Percentiles rank a stretch among this genome's conserved stretches.
Evolutionary conservation across 1,140 invertebrate genomes (phyloP).

Genomic region (Triops cancriformis): DNA sequence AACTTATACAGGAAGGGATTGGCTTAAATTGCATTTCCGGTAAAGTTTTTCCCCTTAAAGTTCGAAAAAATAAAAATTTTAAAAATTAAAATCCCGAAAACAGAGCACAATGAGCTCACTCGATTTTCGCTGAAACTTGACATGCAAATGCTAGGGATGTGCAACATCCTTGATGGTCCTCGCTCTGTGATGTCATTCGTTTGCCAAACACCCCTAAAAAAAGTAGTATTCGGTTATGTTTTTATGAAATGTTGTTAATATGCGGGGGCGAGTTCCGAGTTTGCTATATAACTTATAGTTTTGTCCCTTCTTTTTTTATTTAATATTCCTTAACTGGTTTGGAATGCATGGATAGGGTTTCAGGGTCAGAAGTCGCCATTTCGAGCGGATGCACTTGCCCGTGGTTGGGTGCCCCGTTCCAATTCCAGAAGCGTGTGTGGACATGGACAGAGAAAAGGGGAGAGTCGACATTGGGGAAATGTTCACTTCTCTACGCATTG

Average conservation of each 20-base stretch:
- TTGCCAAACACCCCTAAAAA: neutral
- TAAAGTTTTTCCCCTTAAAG: neutral
- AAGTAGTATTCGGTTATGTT: neutral
- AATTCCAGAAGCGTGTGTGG: neutral
- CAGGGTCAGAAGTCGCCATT: constrained; percentile 9
- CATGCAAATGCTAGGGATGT: neutral
- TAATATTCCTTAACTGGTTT: neutral
- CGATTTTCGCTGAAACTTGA: neutral
- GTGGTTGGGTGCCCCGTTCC: neutral
- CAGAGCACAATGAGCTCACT: neutral
- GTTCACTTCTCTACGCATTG: neutral
- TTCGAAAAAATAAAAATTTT: neutral
- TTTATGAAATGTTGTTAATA: neutral
- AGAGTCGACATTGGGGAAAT: neutral
- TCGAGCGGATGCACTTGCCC: constrained; percentile 11
- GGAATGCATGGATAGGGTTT: constrained; percentile 9
- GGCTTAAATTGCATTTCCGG: neutral
- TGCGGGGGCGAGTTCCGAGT: constrained; percentile 2
- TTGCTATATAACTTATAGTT: neutral
- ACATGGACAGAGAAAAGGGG: neutral
- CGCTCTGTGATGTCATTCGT: neutral
- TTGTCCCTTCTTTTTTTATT: neutral
- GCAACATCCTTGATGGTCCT: neutral
- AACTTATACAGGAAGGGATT: neutral
- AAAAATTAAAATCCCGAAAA: neutral